Evolutionary conservation across 2,113 vertebrate genomes (phyloP).

Genomic region (Lamprologus ornatipinnis): DNA sequence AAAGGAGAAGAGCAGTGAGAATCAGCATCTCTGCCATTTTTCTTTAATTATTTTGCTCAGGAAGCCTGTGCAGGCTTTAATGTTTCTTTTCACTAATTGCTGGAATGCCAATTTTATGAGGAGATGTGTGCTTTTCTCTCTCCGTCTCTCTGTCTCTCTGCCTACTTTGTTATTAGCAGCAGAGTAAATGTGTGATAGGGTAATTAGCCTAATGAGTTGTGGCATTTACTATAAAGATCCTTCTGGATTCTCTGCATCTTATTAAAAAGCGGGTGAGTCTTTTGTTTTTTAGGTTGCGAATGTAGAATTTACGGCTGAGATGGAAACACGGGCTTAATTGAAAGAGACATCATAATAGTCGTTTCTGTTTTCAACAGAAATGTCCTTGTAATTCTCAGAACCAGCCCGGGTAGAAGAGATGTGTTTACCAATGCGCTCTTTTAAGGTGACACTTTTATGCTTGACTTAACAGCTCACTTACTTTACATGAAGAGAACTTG

Average conservation of each 20-base stretch:
- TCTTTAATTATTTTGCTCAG: constrained; percentile 49
- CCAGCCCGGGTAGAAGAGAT: neutral
- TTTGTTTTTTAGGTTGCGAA: constrained; percentile 30
- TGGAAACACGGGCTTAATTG: constrained; percentile 32
- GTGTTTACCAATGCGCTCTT: neutral
- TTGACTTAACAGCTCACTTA: neutral
- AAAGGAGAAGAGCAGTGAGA: constrained; percentile 20
- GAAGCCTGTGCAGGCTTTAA: constrained; percentile 52
- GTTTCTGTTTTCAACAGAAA: neutral
- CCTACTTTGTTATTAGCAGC: constrained; percentile 69
- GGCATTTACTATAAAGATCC: constrained; percentile 67
- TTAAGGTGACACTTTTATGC: constrained; percentile 14
- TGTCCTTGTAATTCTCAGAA: constrained; percentile 9
- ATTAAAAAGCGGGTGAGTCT: constrained; percentile 51
- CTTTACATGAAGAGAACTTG: neutral
- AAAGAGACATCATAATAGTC: constrained; percentile 27
- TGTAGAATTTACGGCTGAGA: constrained; percentile 5
- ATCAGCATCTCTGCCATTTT: constrained; percentile 42
- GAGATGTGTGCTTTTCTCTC: constrained; percentile 52
- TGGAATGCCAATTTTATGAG: constrained; percentile 55
- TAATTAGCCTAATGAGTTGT: constrained; percentile 74
- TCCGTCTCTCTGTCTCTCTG: constrained; percentile 31
- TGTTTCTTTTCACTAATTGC: constrained; percentile 68
- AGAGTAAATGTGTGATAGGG: constrained; percentile 67
- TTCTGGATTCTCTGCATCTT: constrained; percentile 55